Conservation (phyloP, 2,113 vertebrate genomes). For the Nansenia antarctica region DNA sequence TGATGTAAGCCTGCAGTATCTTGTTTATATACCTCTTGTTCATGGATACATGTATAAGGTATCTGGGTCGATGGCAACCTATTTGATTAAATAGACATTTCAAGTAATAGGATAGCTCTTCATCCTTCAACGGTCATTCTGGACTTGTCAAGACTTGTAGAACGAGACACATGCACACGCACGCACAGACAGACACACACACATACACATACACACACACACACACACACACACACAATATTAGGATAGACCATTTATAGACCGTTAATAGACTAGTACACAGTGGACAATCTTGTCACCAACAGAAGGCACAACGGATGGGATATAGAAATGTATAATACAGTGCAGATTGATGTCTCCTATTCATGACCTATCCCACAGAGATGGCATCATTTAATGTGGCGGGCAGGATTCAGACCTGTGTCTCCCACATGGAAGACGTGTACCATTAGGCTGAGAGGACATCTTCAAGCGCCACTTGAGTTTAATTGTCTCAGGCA, state of each 20-base stretch:
- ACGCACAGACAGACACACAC: neutral
- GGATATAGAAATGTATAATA: constrained; percentile 12
- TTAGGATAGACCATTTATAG: neutral
- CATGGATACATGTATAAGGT: constrained; percentile 40
- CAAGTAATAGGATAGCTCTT: constrained; percentile 48
- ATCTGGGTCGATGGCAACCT: constrained; percentile 51
- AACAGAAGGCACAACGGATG: constrained; percentile 43
- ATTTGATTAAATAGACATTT: constrained; percentile 29
- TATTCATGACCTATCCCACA: too few relatives aligned
- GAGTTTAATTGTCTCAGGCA: too few relatives aligned
- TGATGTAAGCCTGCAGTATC: too few relatives aligned
- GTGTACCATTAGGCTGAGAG: too few relatives aligned
- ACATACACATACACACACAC: neutral
- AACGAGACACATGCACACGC: neutral
- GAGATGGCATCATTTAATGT: too few relatives aligned
- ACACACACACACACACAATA: neutral
- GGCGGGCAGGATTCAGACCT: too few relatives aligned
- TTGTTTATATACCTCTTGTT: neutral
- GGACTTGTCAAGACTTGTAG: neutral
- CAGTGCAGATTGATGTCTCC: too few relatives aligned
- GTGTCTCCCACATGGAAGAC: too few relatives aligned
- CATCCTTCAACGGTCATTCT: neutral
- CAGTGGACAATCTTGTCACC: neutral
- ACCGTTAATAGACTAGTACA: neutral
- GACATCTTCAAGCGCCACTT: too few relatives aligned